A percentile compares a stretch with the other conserved stretches of the same genome.
Evolutionary conservation across 1,140 invertebrate genomes (phyloP).

Genomic region (Drosophila truncata): DNA sequence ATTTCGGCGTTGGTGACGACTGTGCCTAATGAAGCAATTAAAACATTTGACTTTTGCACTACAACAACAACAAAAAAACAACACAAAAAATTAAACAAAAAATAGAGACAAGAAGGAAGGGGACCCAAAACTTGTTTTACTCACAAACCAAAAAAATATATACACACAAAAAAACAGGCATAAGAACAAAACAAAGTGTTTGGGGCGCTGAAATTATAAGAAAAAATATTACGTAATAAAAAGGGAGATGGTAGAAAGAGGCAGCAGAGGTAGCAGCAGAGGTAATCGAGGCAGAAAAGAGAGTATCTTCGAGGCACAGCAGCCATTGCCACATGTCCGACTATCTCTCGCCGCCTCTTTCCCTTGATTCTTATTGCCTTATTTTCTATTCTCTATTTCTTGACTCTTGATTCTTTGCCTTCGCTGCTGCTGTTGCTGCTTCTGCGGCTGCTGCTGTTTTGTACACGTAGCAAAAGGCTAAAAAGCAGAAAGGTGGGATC

Average conservation of each 20-base stretch:
- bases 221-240: slow-evolving; percentile 44
- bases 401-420: slow-evolving; percentile 7
- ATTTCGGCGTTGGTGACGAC: slow-evolving; percentile 30
- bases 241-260: slow-evolving; percentile 14
- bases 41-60: slow-evolving; percentile 54
- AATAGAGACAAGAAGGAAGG: slow-evolving; percentile 35
- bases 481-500: slow-evolving; percentile 23
- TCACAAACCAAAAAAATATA: slow-evolving; percentile 30
- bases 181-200: slow-evolving; percentile 22
- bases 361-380: neutral
- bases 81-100: neutral
- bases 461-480: slow-evolving; percentile 45
- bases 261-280: neutral
- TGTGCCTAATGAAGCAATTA: slow-evolving; percentile 65
- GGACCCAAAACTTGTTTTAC: slow-evolving; percentile 61
- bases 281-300: neutral
- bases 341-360: neutral
- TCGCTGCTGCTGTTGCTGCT: slow-evolving; percentile 3
- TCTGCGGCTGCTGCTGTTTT: slow-evolving; percentile 15
- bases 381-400: slow-evolving; percentile 7
- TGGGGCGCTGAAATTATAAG: slow-evolving; percentile 3
- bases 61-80: neutral
- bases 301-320: slow-evolving; percentile 26
- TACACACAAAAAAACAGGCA: slow-evolving; percentile 32
- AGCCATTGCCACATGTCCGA: slow-evolving; percentile 32